Base-by-base conservation (phyloP, 1,140 invertebrate species). In the Bicyclus anynana region DNA sequence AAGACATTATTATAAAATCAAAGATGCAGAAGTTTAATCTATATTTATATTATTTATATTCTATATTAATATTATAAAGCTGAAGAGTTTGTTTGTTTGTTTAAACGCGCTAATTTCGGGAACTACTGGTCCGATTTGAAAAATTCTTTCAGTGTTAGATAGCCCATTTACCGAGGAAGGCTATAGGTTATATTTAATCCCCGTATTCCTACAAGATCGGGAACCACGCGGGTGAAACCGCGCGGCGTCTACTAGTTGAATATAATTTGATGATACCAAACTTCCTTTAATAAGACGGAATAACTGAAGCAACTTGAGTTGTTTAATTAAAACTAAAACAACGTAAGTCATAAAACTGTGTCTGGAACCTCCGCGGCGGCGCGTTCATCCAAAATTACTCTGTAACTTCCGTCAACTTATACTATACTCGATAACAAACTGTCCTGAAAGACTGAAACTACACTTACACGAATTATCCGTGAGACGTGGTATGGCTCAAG, bases 301-400 rank as follows among this genome's bases (percentile, higher is more conserved):
- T 44, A 20, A 20, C 17, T 49, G 14, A 29, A 49, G 21, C 33
- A 17, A 17, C 27, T 13, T n/a, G 47, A 49, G 26, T 49, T 33
- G 29, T 49, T 49, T 33, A 49, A 49, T 49, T 49, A 49, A 49
- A 49, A 49, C 47, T 49, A 49, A 35, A 49, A 49, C 27, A 49
- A 49, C 26, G n/a, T 49, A 49, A 49, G 47, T 49, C 47, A 49
- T 49, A 49, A 49, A 49, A 49, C 27, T 20, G 26, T 29, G 29
- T 18, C 47, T 49, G 47, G 29, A 49, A 49, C 29, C 47, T 49
- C 16, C 26, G 7, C 26, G 26, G 47, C 29, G 47, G 10, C 26
- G 26, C 27, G 23, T 33, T 49, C 47, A 49, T 49, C 47, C 47
- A 17, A 49, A 49, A 49, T 49, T 49, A 33, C 47, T 49, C 47